phyloP scores from a whole-genome alignment of 2,797 vertebrate species.

The Rallus crepitans region DNA sequence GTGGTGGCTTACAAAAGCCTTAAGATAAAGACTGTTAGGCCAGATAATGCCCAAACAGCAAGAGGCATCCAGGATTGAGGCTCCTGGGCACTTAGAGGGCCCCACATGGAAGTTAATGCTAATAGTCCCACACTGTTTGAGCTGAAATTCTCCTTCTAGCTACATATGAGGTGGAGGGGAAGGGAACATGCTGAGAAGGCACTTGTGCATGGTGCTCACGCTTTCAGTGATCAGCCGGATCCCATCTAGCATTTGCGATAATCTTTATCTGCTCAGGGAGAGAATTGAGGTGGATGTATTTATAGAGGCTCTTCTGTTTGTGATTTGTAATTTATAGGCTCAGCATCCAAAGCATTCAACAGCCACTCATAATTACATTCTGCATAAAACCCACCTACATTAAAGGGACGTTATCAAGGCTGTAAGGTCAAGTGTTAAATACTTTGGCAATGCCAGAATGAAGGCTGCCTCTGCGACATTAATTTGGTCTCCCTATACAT shows the following conservation, averaged over 20 bases:
- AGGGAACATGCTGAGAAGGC: not conserved
- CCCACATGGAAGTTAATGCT: not conserved
- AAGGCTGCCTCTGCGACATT: not conserved
- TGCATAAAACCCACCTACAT: not conserved
- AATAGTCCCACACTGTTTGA: not conserved
- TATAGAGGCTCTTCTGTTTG: not conserved
- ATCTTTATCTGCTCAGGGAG: not conserved
- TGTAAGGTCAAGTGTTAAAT: not conserved
- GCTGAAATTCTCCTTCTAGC: not conserved
- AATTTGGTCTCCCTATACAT: not conserved
- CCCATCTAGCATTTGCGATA: not conserved
- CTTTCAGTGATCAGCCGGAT: not conserved
- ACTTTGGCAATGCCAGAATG: not conserved
- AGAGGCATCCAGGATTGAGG: not conserved
- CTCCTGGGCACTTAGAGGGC: not conserved
- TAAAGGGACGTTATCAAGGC: not conserved
- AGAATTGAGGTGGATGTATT: not conserved
- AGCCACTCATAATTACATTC: not conserved
- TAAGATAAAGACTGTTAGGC: not conserved
- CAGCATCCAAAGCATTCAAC: not conserved
- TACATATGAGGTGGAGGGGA: not conserved
- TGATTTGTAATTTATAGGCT: constrained; percentile 26
- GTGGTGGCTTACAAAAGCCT: not conserved
- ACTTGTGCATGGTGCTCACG: not conserved
- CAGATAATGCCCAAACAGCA: not conserved